phyloP scores from a whole-genome alignment of 2,797 vertebrate species.

The Ataeniobius toweri region DNA sequence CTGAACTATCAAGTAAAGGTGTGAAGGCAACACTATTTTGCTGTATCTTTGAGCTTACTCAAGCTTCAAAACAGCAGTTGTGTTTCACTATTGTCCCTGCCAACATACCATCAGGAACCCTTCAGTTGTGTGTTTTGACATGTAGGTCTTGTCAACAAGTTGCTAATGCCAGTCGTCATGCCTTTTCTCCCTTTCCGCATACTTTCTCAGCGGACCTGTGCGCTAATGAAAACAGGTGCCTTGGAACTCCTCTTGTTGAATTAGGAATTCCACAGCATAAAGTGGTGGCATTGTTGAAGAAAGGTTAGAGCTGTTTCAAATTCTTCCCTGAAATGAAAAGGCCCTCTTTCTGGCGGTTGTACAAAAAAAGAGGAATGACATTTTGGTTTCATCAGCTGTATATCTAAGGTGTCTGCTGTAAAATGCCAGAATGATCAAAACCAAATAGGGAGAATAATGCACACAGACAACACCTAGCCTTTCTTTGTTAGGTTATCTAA shows the following conservation, averaged over 20 bases:
- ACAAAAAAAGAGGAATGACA: slow-evolving; percentile 68
- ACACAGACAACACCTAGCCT: slow-evolving; percentile 51
- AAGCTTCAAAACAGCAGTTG: neutral
- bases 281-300: slow-evolving; percentile 76
- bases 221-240: slow-evolving; percentile 59
- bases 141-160: slow-evolving; percentile 63
- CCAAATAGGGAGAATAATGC: slow-evolving; percentile 68
- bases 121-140: slow-evolving; percentile 47
- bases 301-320: slow-evolving; percentile 78
- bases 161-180: slow-evolving; percentile 23
- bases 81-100: slow-evolving; percentile 23
- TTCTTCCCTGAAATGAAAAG: slow-evolving; percentile 71
- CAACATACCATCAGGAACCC: slow-evolving; percentile 37
- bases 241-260: slow-evolving; percentile 59
- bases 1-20: neutral
- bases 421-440: slow-evolving; percentile 78
- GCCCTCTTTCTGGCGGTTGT: slow-evolving; percentile 67
- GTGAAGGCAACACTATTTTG: neutral
- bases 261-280: slow-evolving; percentile 74
- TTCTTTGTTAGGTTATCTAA: slow-evolving; percentile 67
- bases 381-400: slow-evolving; percentile 77
- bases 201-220: slow-evolving; percentile 57
- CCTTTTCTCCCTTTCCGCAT: slow-evolving; percentile 19
- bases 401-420: slow-evolving; percentile 73
- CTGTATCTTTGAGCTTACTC: neutral